Evolutionary conservation across 2,797 vertebrate genomes (phyloP).

Genomic region (Delichon dasypus): DNA sequence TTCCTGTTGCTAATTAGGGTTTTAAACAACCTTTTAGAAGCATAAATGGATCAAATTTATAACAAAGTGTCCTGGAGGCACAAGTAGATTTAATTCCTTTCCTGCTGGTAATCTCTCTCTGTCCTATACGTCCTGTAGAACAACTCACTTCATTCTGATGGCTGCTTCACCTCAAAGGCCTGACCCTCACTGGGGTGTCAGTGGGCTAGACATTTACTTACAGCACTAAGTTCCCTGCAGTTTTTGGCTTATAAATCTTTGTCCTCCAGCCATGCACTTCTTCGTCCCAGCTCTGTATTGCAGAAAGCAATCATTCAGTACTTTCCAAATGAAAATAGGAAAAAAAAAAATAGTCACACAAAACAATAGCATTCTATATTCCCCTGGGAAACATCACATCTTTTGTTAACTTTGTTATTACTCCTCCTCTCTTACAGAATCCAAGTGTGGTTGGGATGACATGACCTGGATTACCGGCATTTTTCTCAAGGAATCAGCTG

Average conservation of each 20-base stretch:
- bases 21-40: conserved; percentile 56
- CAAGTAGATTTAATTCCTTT: conserved; percentile 31
- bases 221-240: not conserved
- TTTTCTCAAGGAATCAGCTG: not conserved
- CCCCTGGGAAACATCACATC: not conserved
- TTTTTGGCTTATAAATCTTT: conserved; percentile 1
- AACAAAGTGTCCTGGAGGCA: conserved; percentile 20
- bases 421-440: not conserved
- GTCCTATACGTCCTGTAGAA: not conserved
- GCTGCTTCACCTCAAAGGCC: conserved; percentile 20
- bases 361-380: not conserved
- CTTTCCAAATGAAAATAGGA: not conserved
- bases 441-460: not conserved
- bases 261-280: not conserved
- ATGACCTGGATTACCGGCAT: not conserved
- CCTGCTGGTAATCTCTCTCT: conserved; percentile 16
- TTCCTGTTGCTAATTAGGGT: conserved; percentile 50
- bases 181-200: not conserved
- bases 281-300: not conserved
- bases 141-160: not conserved
- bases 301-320: not conserved
- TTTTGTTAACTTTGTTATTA: not conserved
- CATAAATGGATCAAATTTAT: conserved; percentile 51
- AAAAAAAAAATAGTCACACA: not conserved
- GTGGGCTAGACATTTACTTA: not conserved